Evolutionary conservation across 2,113 vertebrate genomes (phyloP).

Genomic region (Cavia porcellus): DNA sequence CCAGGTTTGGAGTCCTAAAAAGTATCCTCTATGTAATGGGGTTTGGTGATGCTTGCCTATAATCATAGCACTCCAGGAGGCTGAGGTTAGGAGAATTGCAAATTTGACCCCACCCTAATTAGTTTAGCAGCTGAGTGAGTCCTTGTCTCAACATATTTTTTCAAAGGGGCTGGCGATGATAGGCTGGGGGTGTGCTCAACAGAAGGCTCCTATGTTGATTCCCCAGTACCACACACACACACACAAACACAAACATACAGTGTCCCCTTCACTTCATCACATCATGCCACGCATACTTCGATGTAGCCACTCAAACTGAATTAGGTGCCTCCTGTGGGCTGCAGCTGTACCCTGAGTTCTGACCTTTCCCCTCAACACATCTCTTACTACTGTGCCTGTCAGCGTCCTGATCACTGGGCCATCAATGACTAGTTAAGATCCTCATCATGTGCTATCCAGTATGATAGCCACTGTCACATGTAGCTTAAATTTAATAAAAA

Average conservation of each 20-base stretch:
- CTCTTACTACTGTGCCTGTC: background rate
- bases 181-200: background rate
- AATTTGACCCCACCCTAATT: background rate
- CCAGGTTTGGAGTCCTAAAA: background rate
- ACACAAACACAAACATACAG: background rate
- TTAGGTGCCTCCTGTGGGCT: background rate
- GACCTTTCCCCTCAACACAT: background rate
- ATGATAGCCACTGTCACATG: background rate
- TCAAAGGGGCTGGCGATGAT: background rate
- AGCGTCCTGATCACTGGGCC: background rate
- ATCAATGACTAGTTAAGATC: background rate
- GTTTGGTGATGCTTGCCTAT: background rate
- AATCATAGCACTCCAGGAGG: background rate
- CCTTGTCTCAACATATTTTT: background rate
- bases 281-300: background rate
- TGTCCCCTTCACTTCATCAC: background rate
- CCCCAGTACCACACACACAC: background rate
- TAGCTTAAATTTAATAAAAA: slow-evolving; percentile 32
- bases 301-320: background rate
- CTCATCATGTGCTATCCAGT: background rate
- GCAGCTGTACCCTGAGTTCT: background rate
- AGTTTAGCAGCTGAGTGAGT: background rate
- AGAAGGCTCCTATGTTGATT: background rate
- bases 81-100: background rate
- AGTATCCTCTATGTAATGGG: background rate